Evolutionary conservation across 2,113 vertebrate species (phyloP).

Genomic region (Caracal caracal): DNA sequence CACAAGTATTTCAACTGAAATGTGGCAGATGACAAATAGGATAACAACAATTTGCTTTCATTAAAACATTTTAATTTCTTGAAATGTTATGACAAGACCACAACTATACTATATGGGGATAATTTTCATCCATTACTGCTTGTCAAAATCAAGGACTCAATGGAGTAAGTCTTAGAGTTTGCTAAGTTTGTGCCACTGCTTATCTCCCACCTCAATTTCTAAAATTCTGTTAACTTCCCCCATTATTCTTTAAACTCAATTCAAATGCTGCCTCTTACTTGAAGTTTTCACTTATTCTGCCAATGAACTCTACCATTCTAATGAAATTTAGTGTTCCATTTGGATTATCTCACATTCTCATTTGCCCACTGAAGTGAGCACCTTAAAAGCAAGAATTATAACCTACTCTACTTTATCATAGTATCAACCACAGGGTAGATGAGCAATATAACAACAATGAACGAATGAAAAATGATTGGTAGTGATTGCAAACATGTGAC

Average conservation of each 20-base stretch:
- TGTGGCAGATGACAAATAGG: not conserved
- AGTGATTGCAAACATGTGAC: not conserved
- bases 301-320: not conserved
- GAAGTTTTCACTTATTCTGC: not conserved
- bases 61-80: conserved; percentile 44
- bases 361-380: not conserved
- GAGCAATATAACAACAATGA: not conserved
- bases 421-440: not conserved
- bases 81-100: conserved; percentile 11
- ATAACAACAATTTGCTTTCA: conserved; percentile 21
- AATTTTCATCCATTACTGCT: not conserved
- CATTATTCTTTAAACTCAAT: not conserved
- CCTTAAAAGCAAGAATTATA: not conserved
- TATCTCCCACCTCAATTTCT: not conserved
- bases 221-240: not conserved
- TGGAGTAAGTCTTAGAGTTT: not conserved
- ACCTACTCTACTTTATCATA: not conserved
- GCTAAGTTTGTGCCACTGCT: not conserved
- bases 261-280: not conserved
- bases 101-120: not conserved
- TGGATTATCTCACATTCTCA: not conserved
- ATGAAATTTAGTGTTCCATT: not conserved
- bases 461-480: not conserved
- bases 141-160: not conserved
- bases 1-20: conserved; percentile 26